Base-by-base conservation (phyloP, 2,113 vertebrate genomes). In the Butorides virescens region DNA sequence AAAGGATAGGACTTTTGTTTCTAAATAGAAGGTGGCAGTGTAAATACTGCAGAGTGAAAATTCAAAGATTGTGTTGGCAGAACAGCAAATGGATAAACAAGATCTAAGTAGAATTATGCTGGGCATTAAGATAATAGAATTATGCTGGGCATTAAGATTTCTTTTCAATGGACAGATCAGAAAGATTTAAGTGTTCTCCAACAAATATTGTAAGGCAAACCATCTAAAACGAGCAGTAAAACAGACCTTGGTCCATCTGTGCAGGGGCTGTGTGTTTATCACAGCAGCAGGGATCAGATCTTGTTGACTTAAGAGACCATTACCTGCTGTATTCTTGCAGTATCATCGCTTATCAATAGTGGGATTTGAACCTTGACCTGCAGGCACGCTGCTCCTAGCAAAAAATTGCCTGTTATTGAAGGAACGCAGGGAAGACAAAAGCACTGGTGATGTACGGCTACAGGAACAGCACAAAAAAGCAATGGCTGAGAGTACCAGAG, bases 401-500 rank as follows among this genome's bases (percentile, higher is more conserved):
- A 63, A 27, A 78, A 70, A 72, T 46, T 46, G 71, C 26, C 7
- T 59, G 11, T 20, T 52, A 49, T 0, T 50, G 34, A 66, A 94
- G 23, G 22, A 88, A 15, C 1, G 0, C 11, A 36, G 13, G 23
- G 23, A 91, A 91, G 29, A 50, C 29, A 49, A 88, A 79, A 83
- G 22, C 21, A 68, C 20, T 2, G 2, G 6, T 29, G 30, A 77
- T 6, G 4, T 4, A 67, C 19, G 30, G 27, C n/a, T 34, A 29
- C 26, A 23, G 10, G 9, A 86, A 52, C 3, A 68, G 39, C 16
- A 52, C 16, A 27, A 56, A 79, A 90, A 36, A 14, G 15, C 42
- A 74, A 12, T 2, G 22, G 5, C 10, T 6, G 37, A 39, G 52
- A 42, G 29, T 5, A n/a, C 5, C 0, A 0, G 7, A 62, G 47